Evolutionary conservation across 2,797 vertebrate species (phyloP), one percentile per base, ranked within the genome.

Genomic region (Discoglossus pictus): DNA sequence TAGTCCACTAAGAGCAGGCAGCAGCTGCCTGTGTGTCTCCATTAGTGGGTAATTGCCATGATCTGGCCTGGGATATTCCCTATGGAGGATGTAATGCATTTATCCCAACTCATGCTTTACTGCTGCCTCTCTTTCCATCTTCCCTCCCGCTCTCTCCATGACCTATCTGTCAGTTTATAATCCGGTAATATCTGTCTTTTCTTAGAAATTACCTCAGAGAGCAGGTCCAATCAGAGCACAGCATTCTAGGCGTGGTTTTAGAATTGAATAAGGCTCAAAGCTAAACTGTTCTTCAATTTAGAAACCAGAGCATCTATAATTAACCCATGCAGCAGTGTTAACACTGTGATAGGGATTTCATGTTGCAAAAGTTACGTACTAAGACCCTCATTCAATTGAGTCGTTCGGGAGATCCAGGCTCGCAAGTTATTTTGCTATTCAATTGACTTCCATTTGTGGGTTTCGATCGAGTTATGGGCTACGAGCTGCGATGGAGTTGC

Each of bases 11-110:
- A 51, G 40, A 34, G 52, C 17, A 51, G 59, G 68, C 38, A 71
- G 61, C 68, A 71, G 68, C 53, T 71, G 68, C 53, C 68, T 71
- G 38, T 50, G 44, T 9, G 25, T 64, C 34, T 71, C 68, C 68
- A 71, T 71, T 71, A 71, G 61, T 53, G 58, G 44, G 68, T 65
- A 71, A 71, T 65, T 71, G 27, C 13, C 16, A 51, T 59, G 52
- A 40, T 65, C 61, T 65, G 61, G 44, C 27, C 27, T 65, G 38
- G 21, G 27, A 52, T 16, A 7, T 17, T 71, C 52, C 60, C 60
- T 16, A 9, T 43, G 60, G 68, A 71, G 53, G 68, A 64, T 71
- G 61, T 71, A 71, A 71, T 71, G 68, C 53, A 71, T 65, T 71
- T 71, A 71, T 31, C 38, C 25, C 55, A 34, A 38, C 25, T 64